Conservation (phyloP, 2,113 vertebrate genomes). For the Rhabdornis inornatus region DNA sequence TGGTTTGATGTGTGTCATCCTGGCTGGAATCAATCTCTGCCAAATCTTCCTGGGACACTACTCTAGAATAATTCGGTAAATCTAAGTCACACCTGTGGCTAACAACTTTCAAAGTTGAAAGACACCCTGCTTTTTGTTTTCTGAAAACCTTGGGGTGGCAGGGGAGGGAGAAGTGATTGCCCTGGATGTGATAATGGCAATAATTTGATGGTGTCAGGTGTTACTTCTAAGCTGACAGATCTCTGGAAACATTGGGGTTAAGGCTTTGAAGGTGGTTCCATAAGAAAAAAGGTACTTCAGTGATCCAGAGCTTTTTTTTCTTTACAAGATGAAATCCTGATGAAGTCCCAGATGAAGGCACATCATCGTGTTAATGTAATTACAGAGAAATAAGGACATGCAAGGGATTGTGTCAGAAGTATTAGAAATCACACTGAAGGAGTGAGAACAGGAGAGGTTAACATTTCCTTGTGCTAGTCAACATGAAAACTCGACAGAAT, state of each 20-base stretch:
- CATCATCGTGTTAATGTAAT: constrained; percentile 68
- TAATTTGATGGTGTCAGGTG: constrained; percentile 37
- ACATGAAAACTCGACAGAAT: constrained; percentile 39
- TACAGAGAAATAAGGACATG: constrained; percentile 61
- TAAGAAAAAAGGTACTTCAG: constrained; percentile 35
- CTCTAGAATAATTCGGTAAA: constrained; percentile 19
- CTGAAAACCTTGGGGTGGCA: constrained; percentile 33
- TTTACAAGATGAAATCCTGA: constrained; percentile 52
- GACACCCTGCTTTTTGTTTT: constrained; percentile 16
- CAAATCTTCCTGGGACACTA: constrained; percentile 18
- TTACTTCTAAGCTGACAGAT: constrained; percentile 57
- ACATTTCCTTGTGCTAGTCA: constrained; percentile 39
- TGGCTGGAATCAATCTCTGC: constrained; percentile 43
- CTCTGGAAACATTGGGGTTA: constrained; percentile 52
- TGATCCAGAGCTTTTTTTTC: constrained; percentile 17
- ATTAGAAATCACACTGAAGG: constrained; percentile 57
- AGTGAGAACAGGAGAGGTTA: constrained; percentile 46
- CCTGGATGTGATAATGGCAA: constrained; percentile 50
- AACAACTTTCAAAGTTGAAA: constrained; percentile 49
- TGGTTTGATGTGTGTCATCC: constrained; percentile 51
- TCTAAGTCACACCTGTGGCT: constrained; percentile 6
- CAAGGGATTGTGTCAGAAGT: constrained; percentile 45
- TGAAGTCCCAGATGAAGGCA: constrained; percentile 61
- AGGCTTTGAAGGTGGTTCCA: constrained; percentile 64
- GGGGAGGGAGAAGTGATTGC: constrained; percentile 40